A percentile compares a stretch with the other conserved stretches of the same genome.
These are phyloP conservation scores for Pollachius pollachius DNA, from an alignment of 2,113 vertebrate genomes.

Conservation along the genomic window DNA sequence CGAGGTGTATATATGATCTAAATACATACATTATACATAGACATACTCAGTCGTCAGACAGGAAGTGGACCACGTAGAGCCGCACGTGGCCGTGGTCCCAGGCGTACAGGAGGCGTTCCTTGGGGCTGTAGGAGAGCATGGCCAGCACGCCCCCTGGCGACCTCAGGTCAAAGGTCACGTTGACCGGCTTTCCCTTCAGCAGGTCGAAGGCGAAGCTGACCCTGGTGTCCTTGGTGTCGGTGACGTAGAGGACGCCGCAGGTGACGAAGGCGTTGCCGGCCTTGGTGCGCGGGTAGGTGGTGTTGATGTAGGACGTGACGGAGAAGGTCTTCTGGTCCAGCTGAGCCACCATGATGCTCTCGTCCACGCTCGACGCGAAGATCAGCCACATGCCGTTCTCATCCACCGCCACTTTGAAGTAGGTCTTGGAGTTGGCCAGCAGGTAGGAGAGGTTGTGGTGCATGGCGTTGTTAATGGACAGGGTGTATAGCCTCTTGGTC, in stretches of 20 bases:
- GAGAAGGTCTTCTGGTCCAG: conserved; percentile 85
- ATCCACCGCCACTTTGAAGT: conserved; percentile 91
- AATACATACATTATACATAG: background rate
- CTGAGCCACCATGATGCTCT: conserved; percentile 85
- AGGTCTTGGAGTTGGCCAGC: conserved; percentile 91
- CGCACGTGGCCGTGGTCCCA: conserved; percentile 88
- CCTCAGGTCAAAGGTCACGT: conserved; percentile 83
- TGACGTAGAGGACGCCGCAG: conserved; percentile 87
- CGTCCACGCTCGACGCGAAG: conserved; percentile 83
- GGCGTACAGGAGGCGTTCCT: conserved; percentile 81
- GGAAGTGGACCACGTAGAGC: conserved; percentile 81
- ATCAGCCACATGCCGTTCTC: conserved; percentile 92
- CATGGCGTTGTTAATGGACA: conserved; percentile 81
- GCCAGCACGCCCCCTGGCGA: conserved; percentile 82
- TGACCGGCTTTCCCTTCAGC: conserved; percentile 79
- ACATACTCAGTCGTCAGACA: conserved; percentile 58
- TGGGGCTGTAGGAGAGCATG: conserved; percentile 89
- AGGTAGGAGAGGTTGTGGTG: conserved; percentile 86
- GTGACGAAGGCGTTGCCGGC: conserved; percentile 92
- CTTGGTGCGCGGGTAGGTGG: conserved; percentile 89
- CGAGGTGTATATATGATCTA: too few species aligned
- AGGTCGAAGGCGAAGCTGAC: conserved; percentile 90
- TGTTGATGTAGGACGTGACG: conserved; percentile 77
- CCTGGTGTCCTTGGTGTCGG: conserved; percentile 84
- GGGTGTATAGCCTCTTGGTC: conserved; percentile 61